Base-by-base conservation (phyloP, 2,797 vertebrate species). In the Ctenopoma kingsleyae region DNA sequence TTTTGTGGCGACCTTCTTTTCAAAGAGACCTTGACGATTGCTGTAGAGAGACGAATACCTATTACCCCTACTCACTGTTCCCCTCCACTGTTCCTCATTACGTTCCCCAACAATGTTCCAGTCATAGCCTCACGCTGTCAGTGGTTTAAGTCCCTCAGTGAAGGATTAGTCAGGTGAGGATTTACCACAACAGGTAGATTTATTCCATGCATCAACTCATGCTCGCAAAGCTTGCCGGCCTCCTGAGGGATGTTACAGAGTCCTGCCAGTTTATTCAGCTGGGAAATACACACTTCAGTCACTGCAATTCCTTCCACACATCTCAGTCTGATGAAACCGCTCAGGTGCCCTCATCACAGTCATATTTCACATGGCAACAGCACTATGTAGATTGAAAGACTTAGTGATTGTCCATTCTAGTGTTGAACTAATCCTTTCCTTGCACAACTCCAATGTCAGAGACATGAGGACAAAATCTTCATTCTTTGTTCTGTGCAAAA, bases 111-210 rank as follows among this genome's bases (percentile, higher is more conserved):
- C 56, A 57, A 36, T 80, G 53, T 60, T 73, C 62, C 67, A 2
- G 58, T 67, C 48, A 16, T 51, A 59, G 66, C 50, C 49, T 11
- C n/a, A 58, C 40, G 40, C 61, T 44, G 25, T 52, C 57, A 57
- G 12, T 43, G 49, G 20, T 77, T 66, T 67, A 67, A 79, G 53
- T 84, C 78, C 81, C 77, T 43, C 44, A 20, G 77, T 32, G n/a
- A 44, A 56, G 63, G 76, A 82, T 81, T 78, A 76, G 70, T 52
- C 52, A 55, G 72, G 59, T 73, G 67, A 80, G 71, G 59, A 68
- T 82, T 83, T 69, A 41, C 44, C 53, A 67, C 56, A 72, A 77
- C 66, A 64, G 76, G 80, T 60, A 55, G 65, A 72, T 36, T 74
- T 71, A 73, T 67, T 73, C 57, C 58, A 74, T 59, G 74, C 66